Conservation (phyloP, 2,888 invertebrate species). For the Xestia rhomboidea region DNA sequence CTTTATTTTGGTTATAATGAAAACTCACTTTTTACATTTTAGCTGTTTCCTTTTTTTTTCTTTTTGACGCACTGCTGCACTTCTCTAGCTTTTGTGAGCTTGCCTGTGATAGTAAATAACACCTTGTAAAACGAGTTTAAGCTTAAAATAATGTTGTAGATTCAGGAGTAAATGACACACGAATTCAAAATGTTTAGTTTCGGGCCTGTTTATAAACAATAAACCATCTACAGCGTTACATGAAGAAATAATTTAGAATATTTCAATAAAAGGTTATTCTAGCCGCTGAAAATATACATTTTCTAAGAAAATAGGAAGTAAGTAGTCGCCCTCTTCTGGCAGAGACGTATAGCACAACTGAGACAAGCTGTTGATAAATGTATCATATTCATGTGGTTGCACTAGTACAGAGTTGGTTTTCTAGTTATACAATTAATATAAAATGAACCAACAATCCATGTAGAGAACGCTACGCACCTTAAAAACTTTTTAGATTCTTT, state of each 20-base stretch:
- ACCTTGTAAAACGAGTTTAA: background rate
- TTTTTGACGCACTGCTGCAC: conserved; percentile 38
- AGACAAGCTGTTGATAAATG: conserved; percentile 28
- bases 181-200: background rate
- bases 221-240: background rate
- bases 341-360: conserved; percentile 8
- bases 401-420: background rate
- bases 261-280: background rate
- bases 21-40: conserved; percentile 78
- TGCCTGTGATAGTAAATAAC: background rate
- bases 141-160: background rate
- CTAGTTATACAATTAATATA: background rate
- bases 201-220: too few species aligned
- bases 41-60: conserved; percentile 58
- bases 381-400: conserved; percentile 2
- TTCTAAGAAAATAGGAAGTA: background rate
- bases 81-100: conserved; percentile 13
- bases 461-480: background rate
- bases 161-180: too few species aligned
- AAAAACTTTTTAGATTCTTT: background rate
- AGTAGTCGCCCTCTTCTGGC: background rate
- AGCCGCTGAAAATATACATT: background rate
- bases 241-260: background rate
- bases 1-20: conserved; percentile 78
- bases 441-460: background rate